phyloP scores from a whole-genome alignment of 2,113 vertebrate genomes.

The Dasyprocta punctata region DNA sequence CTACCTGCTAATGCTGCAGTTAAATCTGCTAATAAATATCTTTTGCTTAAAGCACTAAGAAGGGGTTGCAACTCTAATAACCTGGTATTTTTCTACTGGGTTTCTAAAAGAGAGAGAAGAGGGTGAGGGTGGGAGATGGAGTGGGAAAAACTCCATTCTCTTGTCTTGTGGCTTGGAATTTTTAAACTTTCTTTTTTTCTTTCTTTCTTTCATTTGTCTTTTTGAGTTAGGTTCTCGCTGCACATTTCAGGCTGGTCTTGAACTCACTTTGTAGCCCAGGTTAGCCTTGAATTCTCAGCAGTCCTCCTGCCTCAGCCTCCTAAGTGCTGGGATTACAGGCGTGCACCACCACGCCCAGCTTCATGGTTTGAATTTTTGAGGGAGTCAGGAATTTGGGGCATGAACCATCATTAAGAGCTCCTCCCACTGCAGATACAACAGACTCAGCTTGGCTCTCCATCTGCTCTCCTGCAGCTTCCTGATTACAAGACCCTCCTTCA shows the following conservation, averaged over 20 bases:
- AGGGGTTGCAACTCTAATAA: conserved; percentile 79
- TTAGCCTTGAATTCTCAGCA: too few relatives aligned
- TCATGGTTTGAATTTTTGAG: conserved; percentile 72
- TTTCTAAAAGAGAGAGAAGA: conserved; percentile 46
- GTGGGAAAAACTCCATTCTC: conserved; percentile 65
- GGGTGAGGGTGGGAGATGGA: not conserved
- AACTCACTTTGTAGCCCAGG: too few relatives aligned
- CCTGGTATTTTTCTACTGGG: conserved; percentile 67
- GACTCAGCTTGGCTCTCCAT: conserved; percentile 17
- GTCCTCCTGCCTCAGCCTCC: too few relatives aligned
- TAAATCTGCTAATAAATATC: conserved; percentile 87
- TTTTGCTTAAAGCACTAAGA: conserved; percentile 90
- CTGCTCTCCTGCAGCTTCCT: conserved; percentile 13
- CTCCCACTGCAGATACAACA: not conserved
- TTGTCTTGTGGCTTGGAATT: conserved; percentile 68
- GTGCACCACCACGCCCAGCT: too few relatives aligned
- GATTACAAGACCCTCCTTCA: conserved; percentile 48
- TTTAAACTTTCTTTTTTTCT: conserved; percentile 34
- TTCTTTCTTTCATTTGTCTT: too few relatives aligned
- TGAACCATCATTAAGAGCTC: conserved; percentile 71
- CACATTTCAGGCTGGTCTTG: too few relatives aligned
- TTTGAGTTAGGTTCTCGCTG: too few relatives aligned
- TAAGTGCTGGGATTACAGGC: too few relatives aligned
- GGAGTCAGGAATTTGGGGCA: conserved; percentile 45
- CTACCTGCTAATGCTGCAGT: conserved; percentile 90